phyloP scores from a whole-genome alignment of 1,140 invertebrate genomes.

The Mamestra configurata region DNA sequence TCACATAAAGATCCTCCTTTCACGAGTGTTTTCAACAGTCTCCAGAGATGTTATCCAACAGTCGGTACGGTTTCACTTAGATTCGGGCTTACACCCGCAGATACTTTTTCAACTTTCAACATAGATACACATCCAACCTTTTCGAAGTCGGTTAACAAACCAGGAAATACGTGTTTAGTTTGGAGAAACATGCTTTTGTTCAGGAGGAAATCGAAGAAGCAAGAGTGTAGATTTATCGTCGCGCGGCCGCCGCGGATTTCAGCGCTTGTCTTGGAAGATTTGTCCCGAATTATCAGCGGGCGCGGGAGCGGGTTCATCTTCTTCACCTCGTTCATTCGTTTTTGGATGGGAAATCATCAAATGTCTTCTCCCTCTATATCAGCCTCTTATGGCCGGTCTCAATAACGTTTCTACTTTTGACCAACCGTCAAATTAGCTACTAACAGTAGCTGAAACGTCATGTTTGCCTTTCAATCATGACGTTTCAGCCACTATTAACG shows the following conservation, averaged over 20 bases:
- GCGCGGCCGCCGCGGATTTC: slow-evolving; percentile 14
- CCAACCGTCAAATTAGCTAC: too few relatives aligned
- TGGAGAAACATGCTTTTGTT: slow-evolving; percentile 42
- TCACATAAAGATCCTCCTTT: background rate
- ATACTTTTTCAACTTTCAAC: background rate
- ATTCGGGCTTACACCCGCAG: background rate
- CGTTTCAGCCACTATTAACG: too few relatives aligned
- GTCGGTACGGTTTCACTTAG: background rate
- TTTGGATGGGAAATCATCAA: too few relatives aligned
- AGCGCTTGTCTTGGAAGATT: slow-evolving; percentile 20
- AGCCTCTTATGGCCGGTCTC: too few relatives aligned
- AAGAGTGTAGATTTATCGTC: slow-evolving; percentile 45
- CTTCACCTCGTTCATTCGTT: too few relatives aligned
- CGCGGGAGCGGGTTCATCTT: background rate
- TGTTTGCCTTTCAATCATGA: too few relatives aligned
- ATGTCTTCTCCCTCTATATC: too few relatives aligned
- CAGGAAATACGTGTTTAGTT: slow-evolving; percentile 40
- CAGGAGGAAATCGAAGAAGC: slow-evolving; percentile 26
- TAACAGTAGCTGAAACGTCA: too few relatives aligned
- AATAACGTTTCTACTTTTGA: too few relatives aligned
- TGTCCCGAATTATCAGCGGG: background rate
- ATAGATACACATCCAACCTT: slow-evolving; percentile 13
- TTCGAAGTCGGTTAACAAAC: slow-evolving; percentile 24
- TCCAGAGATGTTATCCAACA: background rate
- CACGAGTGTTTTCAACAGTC: background rate